Percentiles rank a stretch among this genome's conserved stretches.
These are phyloP conservation scores for Lateolabrax maculatus DNA, from an alignment of 2,797 vertebrate species.

Conservation along the genomic window DNA sequence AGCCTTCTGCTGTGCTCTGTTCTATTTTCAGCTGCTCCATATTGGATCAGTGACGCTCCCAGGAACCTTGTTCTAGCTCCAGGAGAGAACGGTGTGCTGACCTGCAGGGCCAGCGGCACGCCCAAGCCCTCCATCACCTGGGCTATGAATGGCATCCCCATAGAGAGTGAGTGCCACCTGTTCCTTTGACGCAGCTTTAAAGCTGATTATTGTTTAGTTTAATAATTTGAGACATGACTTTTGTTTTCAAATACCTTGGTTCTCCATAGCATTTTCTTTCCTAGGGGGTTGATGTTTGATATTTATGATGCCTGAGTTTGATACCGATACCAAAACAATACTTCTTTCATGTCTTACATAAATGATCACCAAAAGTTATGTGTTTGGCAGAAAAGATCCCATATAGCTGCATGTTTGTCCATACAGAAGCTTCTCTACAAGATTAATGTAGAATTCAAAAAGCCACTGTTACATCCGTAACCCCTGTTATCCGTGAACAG, in stretches of 20 bases:
- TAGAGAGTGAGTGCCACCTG: conserved; percentile 90
- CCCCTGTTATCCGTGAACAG: conserved; percentile 72
- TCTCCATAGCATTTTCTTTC: not conserved
- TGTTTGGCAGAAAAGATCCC: not conserved
- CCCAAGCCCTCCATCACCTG: conserved; percentile 94
- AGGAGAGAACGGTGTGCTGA: conserved; percentile 90
- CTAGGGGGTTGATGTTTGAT: not conserved
- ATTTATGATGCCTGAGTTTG: not conserved
- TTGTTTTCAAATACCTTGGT: not conserved
- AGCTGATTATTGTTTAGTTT: not conserved
- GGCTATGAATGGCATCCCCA: conserved; percentile 92
- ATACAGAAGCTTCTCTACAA: not conserved
- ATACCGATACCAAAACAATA: not conserved
- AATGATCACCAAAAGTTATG: not conserved
- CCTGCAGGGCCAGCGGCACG: conserved; percentile 93
- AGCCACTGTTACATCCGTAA: not conserved
- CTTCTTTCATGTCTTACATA: not conserved
- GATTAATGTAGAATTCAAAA: not conserved
- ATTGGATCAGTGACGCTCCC: conserved; percentile 92
- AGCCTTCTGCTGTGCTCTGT: conserved; percentile 49
- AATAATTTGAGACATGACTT: not conserved
- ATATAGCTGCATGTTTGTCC: not conserved
- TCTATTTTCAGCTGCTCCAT: conserved; percentile 91
- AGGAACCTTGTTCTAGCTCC: conserved; percentile 94
- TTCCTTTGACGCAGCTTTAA: not conserved